Conservation (phyloP, 1,140 invertebrate genomes). For the Daktulosphaira vitifoliae region DNA sequence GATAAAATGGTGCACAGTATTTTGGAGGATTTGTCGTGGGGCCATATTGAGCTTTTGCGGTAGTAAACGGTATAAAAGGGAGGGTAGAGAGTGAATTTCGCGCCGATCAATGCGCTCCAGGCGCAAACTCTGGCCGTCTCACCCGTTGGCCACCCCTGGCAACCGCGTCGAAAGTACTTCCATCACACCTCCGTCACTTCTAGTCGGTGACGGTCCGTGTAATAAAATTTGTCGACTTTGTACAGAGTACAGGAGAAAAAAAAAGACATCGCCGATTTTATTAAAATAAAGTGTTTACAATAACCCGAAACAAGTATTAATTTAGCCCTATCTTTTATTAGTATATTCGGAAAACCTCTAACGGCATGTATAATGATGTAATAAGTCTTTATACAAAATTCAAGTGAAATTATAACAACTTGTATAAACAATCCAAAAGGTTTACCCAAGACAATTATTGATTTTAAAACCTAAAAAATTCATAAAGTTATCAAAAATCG, state of each 20-base stretch:
- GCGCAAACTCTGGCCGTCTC: conserved; percentile 3
- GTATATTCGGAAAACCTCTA: too few relatives aligned
- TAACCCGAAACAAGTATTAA: too few relatives aligned
- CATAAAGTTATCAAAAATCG: too few relatives aligned
- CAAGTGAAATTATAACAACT: too few relatives aligned
- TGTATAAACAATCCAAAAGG: too few relatives aligned
- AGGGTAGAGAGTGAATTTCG: neutral
- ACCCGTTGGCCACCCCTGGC: conserved; percentile 13
- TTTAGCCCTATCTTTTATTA: too few relatives aligned
- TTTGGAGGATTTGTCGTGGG: neutral
- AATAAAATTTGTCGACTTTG: conserved; percentile 22
- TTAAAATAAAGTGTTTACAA: conserved; percentile 25
- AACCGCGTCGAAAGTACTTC: neutral
- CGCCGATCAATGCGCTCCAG: conserved; percentile 31
- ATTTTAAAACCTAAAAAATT: too few relatives aligned
- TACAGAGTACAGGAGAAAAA: neutral
- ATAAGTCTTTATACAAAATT: too few relatives aligned
- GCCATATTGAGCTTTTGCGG: conserved; percentile 23
- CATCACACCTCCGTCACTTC: neutral
- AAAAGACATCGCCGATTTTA: conserved; percentile 15
- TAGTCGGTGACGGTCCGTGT: neutral
- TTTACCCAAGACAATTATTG: too few relatives aligned
- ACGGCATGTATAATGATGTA: too few relatives aligned
- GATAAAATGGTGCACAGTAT: neutral
- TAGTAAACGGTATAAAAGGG: neutral